Conservation (phyloP, 2,113 vertebrate species). For the Empidonax alnorum region DNA sequence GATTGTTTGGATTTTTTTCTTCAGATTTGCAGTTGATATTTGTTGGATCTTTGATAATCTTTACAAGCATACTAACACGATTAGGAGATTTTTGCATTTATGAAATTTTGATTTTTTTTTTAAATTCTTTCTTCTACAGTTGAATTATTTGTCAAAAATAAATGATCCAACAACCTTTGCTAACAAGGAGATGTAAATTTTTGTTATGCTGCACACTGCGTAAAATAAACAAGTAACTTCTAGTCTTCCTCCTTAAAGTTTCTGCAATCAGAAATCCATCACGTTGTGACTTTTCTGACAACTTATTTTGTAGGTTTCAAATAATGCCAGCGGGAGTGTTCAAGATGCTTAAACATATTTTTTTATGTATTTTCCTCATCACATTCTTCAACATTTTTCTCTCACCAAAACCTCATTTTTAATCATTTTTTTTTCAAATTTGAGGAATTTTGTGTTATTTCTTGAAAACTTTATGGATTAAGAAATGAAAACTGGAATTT, state of each 20-base stretch:
- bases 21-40: background rate
- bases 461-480: background rate
- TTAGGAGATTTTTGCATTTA: background rate
- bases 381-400: background rate
- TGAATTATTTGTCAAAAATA: background rate
- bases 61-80: background rate
- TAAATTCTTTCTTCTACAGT: background rate
- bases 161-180: accelerated
- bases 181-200: background rate
- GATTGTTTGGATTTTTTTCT: background rate
- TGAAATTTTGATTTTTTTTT: background rate
- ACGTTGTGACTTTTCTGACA: accelerated
- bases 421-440: background rate
- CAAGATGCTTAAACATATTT: background rate
- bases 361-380: background rate
- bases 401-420: background rate
- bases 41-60: background rate
- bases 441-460: background rate
- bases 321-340: background rate
- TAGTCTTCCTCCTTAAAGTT: background rate
- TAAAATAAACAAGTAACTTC: background rate
- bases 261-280: background rate
- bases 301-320: background rate
- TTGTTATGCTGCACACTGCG: background rate
- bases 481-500: background rate